Conservation (phyloP, 2,113 vertebrate genomes). For the Otus sunia region DNA sequence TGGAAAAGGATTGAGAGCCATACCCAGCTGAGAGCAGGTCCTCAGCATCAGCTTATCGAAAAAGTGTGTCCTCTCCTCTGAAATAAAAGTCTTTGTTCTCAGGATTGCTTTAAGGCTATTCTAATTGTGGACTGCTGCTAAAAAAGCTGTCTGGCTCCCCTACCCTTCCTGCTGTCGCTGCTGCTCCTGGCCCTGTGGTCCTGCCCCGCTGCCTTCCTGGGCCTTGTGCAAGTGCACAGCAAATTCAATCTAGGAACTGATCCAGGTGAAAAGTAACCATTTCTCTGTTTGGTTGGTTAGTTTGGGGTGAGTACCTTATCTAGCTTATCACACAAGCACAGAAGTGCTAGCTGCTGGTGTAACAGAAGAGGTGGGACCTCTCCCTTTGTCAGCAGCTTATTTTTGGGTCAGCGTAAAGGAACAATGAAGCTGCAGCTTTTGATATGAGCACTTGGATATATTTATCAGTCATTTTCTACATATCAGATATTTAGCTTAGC, state of each 20-base stretch:
- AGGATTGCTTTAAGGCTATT: neutral
- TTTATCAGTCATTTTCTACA: neutral
- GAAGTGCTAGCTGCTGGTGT: neutral
- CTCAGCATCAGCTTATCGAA: neutral
- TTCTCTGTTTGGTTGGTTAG: neutral
- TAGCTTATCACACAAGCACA: neutral
- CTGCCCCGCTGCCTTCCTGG: fast-evolving
- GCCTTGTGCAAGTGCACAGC: neutral
- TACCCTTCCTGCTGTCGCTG: neutral
- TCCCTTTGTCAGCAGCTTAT: neutral
- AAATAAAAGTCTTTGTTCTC: neutral
- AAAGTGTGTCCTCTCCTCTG: neutral
- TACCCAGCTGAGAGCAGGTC: neutral
- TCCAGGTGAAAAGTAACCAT: neutral
- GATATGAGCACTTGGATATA: neutral
- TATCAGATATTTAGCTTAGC: neutral
- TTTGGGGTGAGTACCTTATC: neutral
- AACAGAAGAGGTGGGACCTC: neutral
- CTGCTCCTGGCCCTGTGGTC: neutral
- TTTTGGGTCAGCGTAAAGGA: neutral
- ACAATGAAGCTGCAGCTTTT: neutral
- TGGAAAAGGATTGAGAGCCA: neutral
- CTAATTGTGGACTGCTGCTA: neutral
- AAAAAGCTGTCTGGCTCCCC: neutral
- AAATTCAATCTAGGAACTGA: neutral